phyloP scores from a whole-genome alignment of 2,797 vertebrate species.

The Phoeniculus purpureus region DNA sequence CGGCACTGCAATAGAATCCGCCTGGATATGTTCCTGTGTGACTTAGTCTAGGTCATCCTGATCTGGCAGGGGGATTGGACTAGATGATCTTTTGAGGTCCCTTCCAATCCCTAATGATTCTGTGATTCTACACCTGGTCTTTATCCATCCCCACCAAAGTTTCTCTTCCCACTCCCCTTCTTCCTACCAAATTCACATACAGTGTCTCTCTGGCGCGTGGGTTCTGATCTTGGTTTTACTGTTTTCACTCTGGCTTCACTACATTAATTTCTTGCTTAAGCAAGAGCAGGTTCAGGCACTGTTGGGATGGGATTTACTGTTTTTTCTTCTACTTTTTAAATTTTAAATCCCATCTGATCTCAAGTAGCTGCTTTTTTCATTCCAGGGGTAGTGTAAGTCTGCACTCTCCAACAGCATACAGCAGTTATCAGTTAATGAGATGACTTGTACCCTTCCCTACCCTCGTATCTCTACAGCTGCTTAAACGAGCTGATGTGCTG shows the following conservation, averaged over 20 bases:
- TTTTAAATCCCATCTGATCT: conserved; percentile 54
- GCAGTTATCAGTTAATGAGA: conserved; percentile 69
- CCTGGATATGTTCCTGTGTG: too few species aligned
- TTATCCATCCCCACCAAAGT: not conserved
- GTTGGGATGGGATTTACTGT: not conserved
- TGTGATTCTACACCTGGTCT: not conserved
- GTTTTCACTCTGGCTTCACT: not conserved
- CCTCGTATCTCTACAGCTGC: conserved; percentile 4
- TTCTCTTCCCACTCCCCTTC: not conserved
- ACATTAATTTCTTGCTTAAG: conserved; percentile 9
- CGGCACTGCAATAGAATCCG: not conserved
- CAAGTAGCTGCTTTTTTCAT: conserved; percentile 43
- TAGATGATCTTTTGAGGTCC: too few species aligned
- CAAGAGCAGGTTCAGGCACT: not conserved
- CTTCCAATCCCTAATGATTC: too few species aligned
- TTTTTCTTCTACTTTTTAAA: conserved; percentile 19
- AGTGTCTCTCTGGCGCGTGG: not conserved
- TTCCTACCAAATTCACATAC: not conserved
- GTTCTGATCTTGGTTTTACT: not conserved
- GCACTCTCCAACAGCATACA: not conserved
- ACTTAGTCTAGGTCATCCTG: too few species aligned
- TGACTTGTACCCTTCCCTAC: conserved; percentile 54
- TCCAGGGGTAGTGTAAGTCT: conserved; percentile 44
- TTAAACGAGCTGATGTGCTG: conserved; percentile 55
- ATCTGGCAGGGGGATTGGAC: too few species aligned